Conservation (phyloP, 2,113 vertebrate genomes). For the Xyliphius kryptos region DNA sequence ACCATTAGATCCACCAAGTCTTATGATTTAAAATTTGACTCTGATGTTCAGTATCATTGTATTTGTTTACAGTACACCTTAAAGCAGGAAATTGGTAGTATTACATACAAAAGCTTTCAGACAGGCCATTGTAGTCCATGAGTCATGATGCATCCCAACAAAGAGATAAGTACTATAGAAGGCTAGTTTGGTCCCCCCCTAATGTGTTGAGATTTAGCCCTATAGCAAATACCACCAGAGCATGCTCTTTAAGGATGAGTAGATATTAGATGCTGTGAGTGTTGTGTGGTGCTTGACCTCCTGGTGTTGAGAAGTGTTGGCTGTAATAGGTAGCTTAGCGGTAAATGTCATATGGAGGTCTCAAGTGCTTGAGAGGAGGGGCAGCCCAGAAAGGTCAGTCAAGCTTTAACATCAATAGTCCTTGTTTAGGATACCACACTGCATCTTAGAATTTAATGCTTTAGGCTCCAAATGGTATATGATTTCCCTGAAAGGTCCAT, state of each 20-base stretch:
- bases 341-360: slow-evolving; percentile 65
- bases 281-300: slow-evolving; percentile 59
- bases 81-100: too few relatives aligned
- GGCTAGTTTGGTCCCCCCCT: slow-evolving; percentile 14
- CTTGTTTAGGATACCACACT: slow-evolving; percentile 24
- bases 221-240: slow-evolving; percentile 30
- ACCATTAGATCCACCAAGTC: too few relatives aligned
- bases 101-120: background rate
- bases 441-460: slow-evolving; percentile 25
- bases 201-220: slow-evolving; percentile 15
- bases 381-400: slow-evolving; percentile 38
- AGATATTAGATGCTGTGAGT: slow-evolving; percentile 52
- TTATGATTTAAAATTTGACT: too few relatives aligned
- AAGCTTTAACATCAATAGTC: slow-evolving; percentile 37
- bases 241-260: slow-evolving; percentile 61
- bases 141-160: slow-evolving; percentile 8
- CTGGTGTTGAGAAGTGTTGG: slow-evolving; percentile 59
- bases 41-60: too few relatives aligned
- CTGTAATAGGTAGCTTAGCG: slow-evolving; percentile 61
- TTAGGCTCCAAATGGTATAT: slow-evolving; percentile 33
- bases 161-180: slow-evolving; percentile 23
- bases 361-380: slow-evolving; percentile 43
- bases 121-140: background rate
- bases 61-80: background rate
- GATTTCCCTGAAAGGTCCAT: slow-evolving; percentile 21